Percentiles rank a stretch among this genome's conserved stretches.
Evolutionary conservation across 2,113 vertebrate species (phyloP).

Genomic region (Austrofundulus limnaeus): DNA sequence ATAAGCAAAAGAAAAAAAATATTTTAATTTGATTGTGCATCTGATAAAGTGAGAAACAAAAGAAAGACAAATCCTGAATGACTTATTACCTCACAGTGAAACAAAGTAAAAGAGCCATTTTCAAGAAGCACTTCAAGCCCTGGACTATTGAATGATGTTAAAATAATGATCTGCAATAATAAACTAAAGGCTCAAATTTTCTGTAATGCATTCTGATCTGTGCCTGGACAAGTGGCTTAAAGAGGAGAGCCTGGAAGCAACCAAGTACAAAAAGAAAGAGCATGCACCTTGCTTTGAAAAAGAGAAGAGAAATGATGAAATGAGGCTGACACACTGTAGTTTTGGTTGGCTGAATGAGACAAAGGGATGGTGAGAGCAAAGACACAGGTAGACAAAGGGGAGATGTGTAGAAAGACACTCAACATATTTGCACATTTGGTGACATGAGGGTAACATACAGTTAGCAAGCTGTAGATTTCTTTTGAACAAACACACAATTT

Average conservation of each 20-base stretch:
- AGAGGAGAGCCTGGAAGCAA: slow-evolving; percentile 6
- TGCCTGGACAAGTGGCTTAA: slow-evolving; percentile 18
- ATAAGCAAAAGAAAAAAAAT: slow-evolving; percentile 18
- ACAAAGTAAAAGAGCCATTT: no score
- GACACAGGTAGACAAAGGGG: slow-evolving; percentile 47
- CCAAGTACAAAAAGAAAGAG: neutral
- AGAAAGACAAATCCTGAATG: neutral
- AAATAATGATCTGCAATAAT: slow-evolving; percentile 37
- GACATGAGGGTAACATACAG: slow-evolving; percentile 5
- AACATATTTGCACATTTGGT: slow-evolving; percentile 21
- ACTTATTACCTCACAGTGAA: slow-evolving; percentile 21
- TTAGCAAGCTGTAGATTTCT: neutral
- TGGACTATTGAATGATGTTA: slow-evolving; percentile 18
- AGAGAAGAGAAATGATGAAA: slow-evolving; percentile 68
- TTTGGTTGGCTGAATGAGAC: slow-evolving; percentile 70
- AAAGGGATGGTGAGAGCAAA: slow-evolving; percentile 60
- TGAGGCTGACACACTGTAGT: slow-evolving; percentile 67
- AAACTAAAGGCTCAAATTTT: slow-evolving; percentile 38
- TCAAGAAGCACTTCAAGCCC: slow-evolving; percentile 26
- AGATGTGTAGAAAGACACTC: slow-evolving; percentile 32
- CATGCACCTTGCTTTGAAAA: slow-evolving; percentile 59
- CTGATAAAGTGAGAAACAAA: slow-evolving; percentile 14
- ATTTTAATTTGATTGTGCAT: slow-evolving; percentile 22
- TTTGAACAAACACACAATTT: no score
- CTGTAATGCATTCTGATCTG: slow-evolving; percentile 22